A percentile compares a stretch with the other conserved stretches of the same genome.
Conservation (phyloP, 2,113 vertebrate species). For the Hippocampus barbouri region DNA sequence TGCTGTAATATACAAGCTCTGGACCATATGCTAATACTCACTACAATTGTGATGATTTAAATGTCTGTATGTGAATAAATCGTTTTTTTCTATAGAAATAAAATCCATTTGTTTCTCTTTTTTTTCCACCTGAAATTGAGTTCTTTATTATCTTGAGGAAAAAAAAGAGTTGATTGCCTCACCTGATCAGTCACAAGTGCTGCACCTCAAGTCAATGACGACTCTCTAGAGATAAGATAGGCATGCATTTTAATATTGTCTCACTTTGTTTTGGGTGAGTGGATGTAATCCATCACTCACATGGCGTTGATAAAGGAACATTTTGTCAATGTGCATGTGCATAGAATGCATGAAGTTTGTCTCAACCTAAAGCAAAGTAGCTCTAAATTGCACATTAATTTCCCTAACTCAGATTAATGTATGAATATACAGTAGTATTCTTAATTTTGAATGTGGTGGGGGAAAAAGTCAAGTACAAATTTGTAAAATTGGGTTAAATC, state of each 20-base stretch:
- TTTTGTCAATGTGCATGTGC: background rate
- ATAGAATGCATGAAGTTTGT: background rate
- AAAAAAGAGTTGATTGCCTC: conserved; percentile 12
- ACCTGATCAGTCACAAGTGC: conserved; percentile 1
- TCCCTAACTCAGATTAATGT: background rate
- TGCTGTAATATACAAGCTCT: conserved; percentile 6
- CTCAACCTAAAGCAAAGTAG: background rate
- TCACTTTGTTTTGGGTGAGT: background rate
- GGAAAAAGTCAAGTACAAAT: too few species aligned
- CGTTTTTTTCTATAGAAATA: conserved; percentile 43
- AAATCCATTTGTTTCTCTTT: background rate
- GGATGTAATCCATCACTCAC: background rate
- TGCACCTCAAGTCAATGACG: background rate
- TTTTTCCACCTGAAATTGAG: background rate
- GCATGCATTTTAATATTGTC: background rate
- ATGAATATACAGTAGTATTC: background rate
- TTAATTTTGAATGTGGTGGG: too few species aligned
- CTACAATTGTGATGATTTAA: conserved; percentile 55
- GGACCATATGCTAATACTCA: conserved; percentile 19
- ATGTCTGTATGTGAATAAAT: conserved; percentile 61
- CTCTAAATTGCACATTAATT: background rate
- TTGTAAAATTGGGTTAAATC: too few species aligned
- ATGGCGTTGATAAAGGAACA: background rate
- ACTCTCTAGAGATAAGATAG: background rate
- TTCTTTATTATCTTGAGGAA: background rate